A percentile compares a stretch with the other conserved stretches of the same genome.
Evolutionary conservation across 2,797 vertebrate species (phyloP).

Genomic region (Halcyon chelicuti): DNA sequence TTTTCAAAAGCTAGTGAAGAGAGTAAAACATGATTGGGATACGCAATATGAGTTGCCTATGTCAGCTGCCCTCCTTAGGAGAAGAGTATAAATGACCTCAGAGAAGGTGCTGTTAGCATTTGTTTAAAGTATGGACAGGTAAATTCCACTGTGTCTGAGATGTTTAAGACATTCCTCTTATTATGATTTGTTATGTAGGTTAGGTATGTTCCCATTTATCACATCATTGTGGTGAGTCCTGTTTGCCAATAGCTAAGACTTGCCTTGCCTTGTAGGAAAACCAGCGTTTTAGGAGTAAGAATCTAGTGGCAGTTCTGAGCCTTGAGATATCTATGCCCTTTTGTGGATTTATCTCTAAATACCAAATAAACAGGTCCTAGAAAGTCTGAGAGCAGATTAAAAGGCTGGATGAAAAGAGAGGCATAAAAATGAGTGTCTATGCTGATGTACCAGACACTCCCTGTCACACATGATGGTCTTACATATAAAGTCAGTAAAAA

Average conservation of each 20-base stretch:
- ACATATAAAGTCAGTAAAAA: neutral
- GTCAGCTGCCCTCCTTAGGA: neutral
- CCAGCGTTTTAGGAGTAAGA: neutral
- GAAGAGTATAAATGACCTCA: neutral
- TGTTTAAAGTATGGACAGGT: neutral
- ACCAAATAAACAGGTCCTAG: neutral
- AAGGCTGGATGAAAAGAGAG: neutral
- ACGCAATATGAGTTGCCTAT: neutral
- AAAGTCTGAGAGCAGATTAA: neutral
- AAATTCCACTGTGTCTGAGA: neutral
- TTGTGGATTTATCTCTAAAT: neutral
- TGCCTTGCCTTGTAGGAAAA: neutral
- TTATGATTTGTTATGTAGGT: neutral
- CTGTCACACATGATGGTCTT: fast-evolving
- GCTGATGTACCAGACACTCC: neutral
- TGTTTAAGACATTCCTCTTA: neutral
- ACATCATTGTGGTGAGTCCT: neutral
- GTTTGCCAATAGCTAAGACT: neutral
- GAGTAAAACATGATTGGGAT: neutral
- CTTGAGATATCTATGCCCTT: neutral
- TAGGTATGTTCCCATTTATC: constrained; percentile 3
- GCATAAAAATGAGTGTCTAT: neutral
- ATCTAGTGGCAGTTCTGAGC: neutral
- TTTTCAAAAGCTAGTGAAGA: neutral
- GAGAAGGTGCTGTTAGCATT: neutral